These are phyloP conservation scores for Neodon shergylaensis DNA, from an alignment of 2,113 vertebrate species.

Conservation along the genomic window DNA sequence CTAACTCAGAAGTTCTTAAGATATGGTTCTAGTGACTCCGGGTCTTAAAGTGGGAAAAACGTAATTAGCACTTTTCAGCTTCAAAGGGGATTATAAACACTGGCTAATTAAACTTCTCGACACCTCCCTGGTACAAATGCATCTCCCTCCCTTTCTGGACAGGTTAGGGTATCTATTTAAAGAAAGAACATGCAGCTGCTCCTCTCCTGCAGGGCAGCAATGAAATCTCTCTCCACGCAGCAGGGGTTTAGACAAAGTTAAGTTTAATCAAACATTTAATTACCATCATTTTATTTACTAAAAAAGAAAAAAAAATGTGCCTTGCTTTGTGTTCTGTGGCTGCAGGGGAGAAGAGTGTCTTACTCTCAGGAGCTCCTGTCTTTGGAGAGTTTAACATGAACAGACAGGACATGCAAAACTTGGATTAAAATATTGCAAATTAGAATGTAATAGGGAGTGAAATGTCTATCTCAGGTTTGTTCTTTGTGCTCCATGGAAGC, in stretches of 20 bases:
- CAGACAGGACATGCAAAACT: constrained; percentile 20
- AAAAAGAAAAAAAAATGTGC: constrained; percentile 36
- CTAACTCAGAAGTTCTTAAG: constrained; percentile 57
- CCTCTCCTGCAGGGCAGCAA: constrained; percentile 62
- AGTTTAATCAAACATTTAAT: constrained; percentile 78
- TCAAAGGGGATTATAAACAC: constrained; percentile 81
- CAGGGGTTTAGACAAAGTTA: constrained; percentile 64
- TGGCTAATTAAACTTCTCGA: constrained; percentile 80
- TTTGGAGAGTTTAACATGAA: constrained; percentile 15
- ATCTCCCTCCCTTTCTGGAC: constrained; percentile 71
- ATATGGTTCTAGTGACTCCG: constrained; percentile 61
- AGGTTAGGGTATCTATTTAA: constrained; percentile 74
- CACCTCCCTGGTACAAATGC: constrained; percentile 66
- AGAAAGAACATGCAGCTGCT: constrained; percentile 59
- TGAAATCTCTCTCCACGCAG: constrained; percentile 64
- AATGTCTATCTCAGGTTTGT: background rate
- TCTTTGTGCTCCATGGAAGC: background rate
- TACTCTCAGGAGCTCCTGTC: background rate
- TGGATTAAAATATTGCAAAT: constrained; percentile 44
- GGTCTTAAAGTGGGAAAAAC: constrained; percentile 79
- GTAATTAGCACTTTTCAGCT: constrained; percentile 81
- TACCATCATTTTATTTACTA: constrained; percentile 51
- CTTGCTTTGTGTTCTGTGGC: constrained; percentile 62
- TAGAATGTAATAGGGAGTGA: background rate
- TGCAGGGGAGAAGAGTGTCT: background rate